Base-by-base conservation (phyloP, 1,140 invertebrate genomes). In the Calliopsis andreniformis region DNA sequence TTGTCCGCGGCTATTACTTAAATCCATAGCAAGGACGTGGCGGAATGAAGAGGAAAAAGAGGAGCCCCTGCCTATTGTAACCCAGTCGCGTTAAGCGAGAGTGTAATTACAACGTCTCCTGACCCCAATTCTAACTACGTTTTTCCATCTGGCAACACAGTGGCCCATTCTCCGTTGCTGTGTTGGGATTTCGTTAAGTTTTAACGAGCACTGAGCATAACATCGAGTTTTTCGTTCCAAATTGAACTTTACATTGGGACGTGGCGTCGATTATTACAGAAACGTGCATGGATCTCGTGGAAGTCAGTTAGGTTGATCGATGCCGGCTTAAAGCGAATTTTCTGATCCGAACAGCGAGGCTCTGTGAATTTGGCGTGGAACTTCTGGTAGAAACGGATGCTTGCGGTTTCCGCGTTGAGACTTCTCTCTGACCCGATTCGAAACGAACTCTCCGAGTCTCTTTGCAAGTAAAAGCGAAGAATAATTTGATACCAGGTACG, bases 171-270 rank as follows among this genome's bases (percentile, higher is more conserved):
- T 28, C n/a, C 14, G 30, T 45, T 12, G 25, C 23, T 5, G 20
- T n/a, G 20, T 2, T 6, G 32, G 71, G 80, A 81, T 82, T 82
- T 82, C 80, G 80, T 82, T 82, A 82, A 82, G 75, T 82, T 82
- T 81, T 82, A 82, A 82, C 80, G 80, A 82, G 82, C 79, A 75
- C 47, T 75, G 69, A 82, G 79, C 77, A 79, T 78, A 82, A 82
- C 80, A 82, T 82, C 67, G 73, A 75, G 61, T 66, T 78, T 79
- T 68, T 79, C 56, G 55, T 77, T 77, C 72, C 51, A n/a, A n/a
- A n/a, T n/a, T n/a, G n/a, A n/a, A n/a, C n/a, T n/a, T n/a, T n/a
- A n/a, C n/a, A n/a, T n/a, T n/a, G n/a, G n/a, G n/a, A n/a, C n/a
- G n/a, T 16, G 3, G 18, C 12, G 16, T 3, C 10, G 35, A 73